A percentile compares a stretch with the other conserved stretches of the same genome.
These are phyloP conservation scores for Nipponia nippon DNA, from an alignment of 2,113 vertebrate genomes.

Conservation along the genomic window DNA sequence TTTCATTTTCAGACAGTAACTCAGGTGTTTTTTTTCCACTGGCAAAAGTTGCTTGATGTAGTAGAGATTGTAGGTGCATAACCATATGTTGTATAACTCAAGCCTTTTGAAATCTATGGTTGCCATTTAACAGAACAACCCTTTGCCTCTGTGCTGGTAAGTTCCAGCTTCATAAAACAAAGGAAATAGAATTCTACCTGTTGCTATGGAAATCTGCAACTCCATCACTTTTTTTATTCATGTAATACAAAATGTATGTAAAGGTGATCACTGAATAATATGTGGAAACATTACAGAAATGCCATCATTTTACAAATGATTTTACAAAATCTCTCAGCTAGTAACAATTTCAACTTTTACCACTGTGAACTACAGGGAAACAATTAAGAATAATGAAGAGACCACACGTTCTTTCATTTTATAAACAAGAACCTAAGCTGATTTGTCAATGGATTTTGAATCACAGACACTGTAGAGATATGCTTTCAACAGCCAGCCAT, in stretches of 20 bases:
- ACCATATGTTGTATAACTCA: background rate
- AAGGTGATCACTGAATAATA: background rate
- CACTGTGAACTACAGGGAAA: background rate
- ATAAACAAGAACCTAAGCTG: background rate
- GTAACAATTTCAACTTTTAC: background rate
- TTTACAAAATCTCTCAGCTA: background rate
- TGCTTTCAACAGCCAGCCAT: background rate
- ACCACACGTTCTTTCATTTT: background rate
- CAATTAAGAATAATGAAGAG: background rate
- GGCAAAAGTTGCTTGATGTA: background rate
- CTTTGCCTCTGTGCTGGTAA: background rate
- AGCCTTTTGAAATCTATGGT: background rate
- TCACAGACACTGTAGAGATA: background rate
- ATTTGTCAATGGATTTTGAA: background rate
- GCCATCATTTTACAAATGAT: background rate
- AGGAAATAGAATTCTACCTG: constrained; percentile 1
- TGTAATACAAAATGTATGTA: background rate
- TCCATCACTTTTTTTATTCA: background rate
- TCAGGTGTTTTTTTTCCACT: fast-evolving
- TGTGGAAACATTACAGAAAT: background rate
- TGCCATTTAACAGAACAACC: background rate
- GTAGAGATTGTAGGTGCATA: background rate
- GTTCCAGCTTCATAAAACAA: background rate
- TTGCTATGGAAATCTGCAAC: constrained; percentile 26
- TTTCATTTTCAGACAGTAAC: background rate